Conservation (phyloP, 1,140 invertebrate species). For the Drosophila teissieri region DNA sequence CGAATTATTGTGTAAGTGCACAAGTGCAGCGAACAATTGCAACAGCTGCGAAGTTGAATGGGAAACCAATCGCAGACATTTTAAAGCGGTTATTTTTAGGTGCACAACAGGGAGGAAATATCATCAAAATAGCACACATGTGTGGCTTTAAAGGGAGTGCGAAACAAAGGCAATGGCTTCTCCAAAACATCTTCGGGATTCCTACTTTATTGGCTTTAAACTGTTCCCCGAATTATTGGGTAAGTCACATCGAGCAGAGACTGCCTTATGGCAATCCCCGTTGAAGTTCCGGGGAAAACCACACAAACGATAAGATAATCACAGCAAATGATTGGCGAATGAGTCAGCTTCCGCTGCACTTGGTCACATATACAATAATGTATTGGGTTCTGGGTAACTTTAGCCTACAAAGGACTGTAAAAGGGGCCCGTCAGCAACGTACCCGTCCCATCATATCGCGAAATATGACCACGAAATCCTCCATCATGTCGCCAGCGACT, state of each 20-base stretch:
- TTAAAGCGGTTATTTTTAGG: conserved; percentile 56
- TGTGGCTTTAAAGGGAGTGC: background rate
- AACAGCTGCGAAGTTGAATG: conserved; percentile 50
- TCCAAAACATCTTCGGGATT: background rate
- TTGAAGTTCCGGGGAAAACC: conserved; percentile 39
- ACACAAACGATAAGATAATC: conserved; percentile 33
- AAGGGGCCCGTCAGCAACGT: conserved; percentile 49
- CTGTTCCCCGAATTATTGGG: background rate
- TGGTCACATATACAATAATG: background rate
- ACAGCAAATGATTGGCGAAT: conserved; percentile 4
- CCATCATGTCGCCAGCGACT: conserved; percentile 86
- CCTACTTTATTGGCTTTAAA: background rate
- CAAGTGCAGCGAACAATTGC: conserved; percentile 50
- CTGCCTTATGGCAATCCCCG: conserved; percentile 18
- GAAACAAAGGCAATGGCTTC: background rate
- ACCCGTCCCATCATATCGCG: conserved; percentile 87
- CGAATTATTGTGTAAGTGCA: conserved; percentile 35
- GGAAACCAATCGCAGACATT: conserved; percentile 34
- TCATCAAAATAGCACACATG: background rate
- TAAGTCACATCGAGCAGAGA: conserved; percentile 1
- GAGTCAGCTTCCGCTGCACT: conserved; percentile 52
- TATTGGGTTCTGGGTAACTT: background rate
- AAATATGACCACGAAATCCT: conserved; percentile 87
- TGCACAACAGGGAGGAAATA: background rate
- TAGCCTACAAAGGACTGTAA: background rate